These are phyloP conservation scores for Arnoldichthys spilopterus DNA, from an alignment of 2,797 vertebrate genomes.

Conservation along the genomic window DNA sequence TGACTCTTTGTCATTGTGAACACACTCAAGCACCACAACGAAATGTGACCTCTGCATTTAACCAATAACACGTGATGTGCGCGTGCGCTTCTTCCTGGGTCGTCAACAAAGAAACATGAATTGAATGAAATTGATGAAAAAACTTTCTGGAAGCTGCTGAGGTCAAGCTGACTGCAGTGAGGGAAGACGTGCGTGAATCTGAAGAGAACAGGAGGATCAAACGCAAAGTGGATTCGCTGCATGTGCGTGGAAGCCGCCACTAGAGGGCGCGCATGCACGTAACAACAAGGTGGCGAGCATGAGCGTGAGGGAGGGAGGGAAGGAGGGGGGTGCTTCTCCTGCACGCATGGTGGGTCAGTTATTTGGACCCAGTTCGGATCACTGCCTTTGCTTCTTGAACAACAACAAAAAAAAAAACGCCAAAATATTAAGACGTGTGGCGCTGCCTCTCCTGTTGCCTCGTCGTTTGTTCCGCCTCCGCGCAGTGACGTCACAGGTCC, in stretches of 20 bases:
- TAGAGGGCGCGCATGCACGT: conserved; percentile 25
- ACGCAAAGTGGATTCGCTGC: no score
- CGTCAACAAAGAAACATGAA: no score
- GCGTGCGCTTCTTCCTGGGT: no score
- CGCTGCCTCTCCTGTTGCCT: background rate
- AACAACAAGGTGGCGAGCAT: background rate
- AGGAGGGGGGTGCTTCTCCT: background rate
- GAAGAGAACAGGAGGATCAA: no score
- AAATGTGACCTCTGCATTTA: no score
- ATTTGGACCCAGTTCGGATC: background rate
- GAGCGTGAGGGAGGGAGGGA: background rate
- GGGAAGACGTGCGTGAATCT: no score
- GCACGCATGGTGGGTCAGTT: background rate
- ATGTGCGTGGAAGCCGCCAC: background rate
- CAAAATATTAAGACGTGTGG: conserved; percentile 24
- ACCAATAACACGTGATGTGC: no score
- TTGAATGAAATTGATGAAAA: no score
- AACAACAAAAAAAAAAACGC: background rate
- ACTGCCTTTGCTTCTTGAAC: background rate
- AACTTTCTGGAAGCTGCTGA: no score
- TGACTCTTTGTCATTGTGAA: no score
- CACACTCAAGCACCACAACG: no score
- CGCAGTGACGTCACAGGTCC: conserved; percentile 27
- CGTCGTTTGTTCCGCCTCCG: background rate
- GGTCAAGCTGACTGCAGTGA: no score